Percentiles rank a stretch among this genome's conserved stretches.
These are phyloP conservation scores for Grantiella picta DNA, from an alignment of 2,113 vertebrate genomes.

Conservation along the genomic window DNA sequence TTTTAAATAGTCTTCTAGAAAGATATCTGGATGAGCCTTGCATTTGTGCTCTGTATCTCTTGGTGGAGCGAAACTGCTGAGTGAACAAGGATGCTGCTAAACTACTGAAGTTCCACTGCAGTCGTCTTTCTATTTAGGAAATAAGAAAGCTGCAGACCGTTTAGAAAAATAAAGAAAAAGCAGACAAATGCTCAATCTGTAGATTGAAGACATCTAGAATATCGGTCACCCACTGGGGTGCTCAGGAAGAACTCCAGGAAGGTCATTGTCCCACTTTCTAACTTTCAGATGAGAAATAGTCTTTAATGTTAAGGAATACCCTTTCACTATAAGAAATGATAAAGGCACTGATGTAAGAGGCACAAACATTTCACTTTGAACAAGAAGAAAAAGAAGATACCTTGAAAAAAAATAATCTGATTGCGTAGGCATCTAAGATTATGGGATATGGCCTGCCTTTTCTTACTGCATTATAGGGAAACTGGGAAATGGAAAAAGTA, in stretches of 20 bases:
- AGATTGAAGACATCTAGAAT: neutral
- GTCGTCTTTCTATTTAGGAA: neutral
- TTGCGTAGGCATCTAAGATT: neutral
- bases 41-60: neutral
- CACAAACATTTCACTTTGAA: neutral
- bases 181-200: neutral
- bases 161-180: neutral
- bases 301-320: neutral
- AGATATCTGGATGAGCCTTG: neutral
- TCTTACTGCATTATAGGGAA: neutral
- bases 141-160: neutral
- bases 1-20: neutral
- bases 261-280: neutral
- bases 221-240: neutral
- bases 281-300: neutral
- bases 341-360: conserved; percentile 12
- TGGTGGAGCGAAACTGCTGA: neutral
- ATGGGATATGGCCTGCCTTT: neutral
- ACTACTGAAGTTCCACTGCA: neutral
- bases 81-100: neutral
- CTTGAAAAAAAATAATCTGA: neutral
- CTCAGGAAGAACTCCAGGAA: neutral
- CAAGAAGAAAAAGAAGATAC: neutral
- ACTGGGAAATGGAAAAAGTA: neutral
- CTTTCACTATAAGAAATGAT: neutral